These are phyloP conservation scores for Temnothorax longispinosus DNA, from an alignment of 1,140 invertebrate genomes.

Conservation along the genomic window DNA sequence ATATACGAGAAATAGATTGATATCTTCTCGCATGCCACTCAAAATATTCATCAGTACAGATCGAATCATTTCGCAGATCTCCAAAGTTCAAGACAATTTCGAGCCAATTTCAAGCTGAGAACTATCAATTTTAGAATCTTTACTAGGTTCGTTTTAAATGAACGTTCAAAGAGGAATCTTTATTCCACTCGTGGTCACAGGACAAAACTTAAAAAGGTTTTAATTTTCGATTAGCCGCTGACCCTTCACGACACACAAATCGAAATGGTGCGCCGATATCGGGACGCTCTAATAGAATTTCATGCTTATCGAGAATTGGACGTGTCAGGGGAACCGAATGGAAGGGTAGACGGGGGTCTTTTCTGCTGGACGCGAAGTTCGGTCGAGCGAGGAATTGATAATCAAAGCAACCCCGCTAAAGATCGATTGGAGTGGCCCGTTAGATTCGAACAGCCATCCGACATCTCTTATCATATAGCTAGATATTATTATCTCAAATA, in stretches of 20 bases:
- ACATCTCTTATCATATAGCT: background rate
- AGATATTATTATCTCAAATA: constrained; percentile 1
- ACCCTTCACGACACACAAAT: constrained; percentile 71
- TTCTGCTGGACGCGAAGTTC: constrained; percentile 53
- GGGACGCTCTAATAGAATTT: constrained; percentile 69
- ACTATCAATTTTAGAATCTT: background rate
- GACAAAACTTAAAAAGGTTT: constrained; percentile 19
- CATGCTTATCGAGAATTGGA: constrained; percentile 67
- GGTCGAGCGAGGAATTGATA: constrained; percentile 74
- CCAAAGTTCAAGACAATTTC: background rate
- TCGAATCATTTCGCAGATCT: background rate
- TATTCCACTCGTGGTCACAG: background rate
- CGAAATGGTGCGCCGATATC: constrained; percentile 50
- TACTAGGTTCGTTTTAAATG: constrained; percentile 55
- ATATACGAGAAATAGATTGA: background rate
- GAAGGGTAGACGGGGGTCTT: background rate
- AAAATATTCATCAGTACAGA: background rate
- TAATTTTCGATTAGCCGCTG: constrained; percentile 68
- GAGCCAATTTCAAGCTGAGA: background rate
- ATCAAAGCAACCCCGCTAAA: constrained; percentile 65
- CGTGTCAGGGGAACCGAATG: constrained; percentile 27
- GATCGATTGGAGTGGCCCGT: constrained; percentile 7
- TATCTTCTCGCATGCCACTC: background rate
- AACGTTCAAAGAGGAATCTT: constrained; percentile 55
- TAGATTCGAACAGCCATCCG: constrained; percentile 6